Evolutionary conservation across 1,140 invertebrate species (phyloP), one percentile per base, ranked within the genome.

Genomic region (Zaprionus tsacasi): DNA sequence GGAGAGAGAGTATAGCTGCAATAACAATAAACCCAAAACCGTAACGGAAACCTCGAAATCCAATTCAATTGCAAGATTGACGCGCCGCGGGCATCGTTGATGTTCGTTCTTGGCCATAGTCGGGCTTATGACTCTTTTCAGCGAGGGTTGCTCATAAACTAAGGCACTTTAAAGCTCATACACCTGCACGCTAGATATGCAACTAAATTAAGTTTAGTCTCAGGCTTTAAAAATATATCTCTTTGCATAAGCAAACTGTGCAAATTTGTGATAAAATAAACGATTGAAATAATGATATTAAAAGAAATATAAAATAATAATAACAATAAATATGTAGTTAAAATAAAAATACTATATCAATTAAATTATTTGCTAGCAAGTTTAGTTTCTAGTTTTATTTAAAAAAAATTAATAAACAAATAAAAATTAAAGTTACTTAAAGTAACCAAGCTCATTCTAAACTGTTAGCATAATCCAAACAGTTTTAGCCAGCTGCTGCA

Each of bases 51-150:
- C 83, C 79, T 80, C 76, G 82, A 74, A 81, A 87, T 74, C 52
- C 69, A 82, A 87, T 86, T 87, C 76, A 79, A 79, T 71, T 82
- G 76, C 73, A 60, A 71, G 83, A 87, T 79, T 87, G 81, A 82
- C 67, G 65, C 67, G 70, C 68, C 63, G 30, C 52, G 40, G 40
- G 59, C 67, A 43, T 35, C 17, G 17, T 57, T 50, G 43, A 17
- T 27, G 30, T 35, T 17, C 17, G 17, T 50, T 66, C 52, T 45
- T 45, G 40, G 40, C 17, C 55, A 43, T 57, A 50, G 15, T 11
- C 55, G 10, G 1, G 30, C 8, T 5, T n/a, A 36, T 45, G 11
- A 30, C 27, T 21, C 11, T 17, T 43, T 50, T 21, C 40, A 59
- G 65, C 65, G 65, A 69, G 71, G 57, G 71, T 45, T 33, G 50